These are phyloP conservation scores for Isaurus tuberculatus DNA, from an alignment of 92 coral and sea anemone genomes.

Conservation along the genomic window DNA sequence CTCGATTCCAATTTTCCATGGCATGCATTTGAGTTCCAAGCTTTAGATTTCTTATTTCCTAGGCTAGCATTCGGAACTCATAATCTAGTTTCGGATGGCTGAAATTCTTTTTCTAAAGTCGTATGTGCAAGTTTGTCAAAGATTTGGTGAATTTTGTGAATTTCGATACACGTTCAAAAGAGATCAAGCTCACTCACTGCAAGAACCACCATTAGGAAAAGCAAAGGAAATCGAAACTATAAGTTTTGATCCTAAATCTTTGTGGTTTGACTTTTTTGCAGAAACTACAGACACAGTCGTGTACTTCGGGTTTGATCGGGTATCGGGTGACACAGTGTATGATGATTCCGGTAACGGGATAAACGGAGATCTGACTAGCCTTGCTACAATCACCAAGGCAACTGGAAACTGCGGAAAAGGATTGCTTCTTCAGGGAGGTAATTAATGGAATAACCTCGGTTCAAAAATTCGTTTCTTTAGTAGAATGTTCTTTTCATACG, in stretches of 20 bases:
- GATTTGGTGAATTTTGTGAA: too few species aligned
- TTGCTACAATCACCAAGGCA: conserved; percentile 83
- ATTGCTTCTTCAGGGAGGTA: conserved; percentile 84
- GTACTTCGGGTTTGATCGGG: conserved; percentile 94
- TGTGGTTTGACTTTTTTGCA: neutral
- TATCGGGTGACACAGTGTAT: conserved; percentile 83
- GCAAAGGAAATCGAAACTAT: too few species aligned
- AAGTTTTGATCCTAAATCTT: neutral
- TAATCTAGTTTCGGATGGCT: too few species aligned
- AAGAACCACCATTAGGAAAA: too few species aligned
- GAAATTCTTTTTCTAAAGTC: too few species aligned
- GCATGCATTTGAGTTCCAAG: too few species aligned
- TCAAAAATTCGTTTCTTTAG: neutral
- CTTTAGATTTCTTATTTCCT: too few species aligned
- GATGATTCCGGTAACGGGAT: conserved; percentile 94
- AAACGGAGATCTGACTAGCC: conserved; percentile 81
- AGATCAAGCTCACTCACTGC: too few species aligned
- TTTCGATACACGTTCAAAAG: too few species aligned
- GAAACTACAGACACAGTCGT: conserved; percentile 71
- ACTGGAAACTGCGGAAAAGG: conserved; percentile 96
- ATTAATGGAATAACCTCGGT: neutral
- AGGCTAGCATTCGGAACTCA: too few species aligned
- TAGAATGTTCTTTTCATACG: neutral
- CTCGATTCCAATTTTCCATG: too few species aligned
- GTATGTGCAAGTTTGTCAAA: too few species aligned